Base-by-base conservation (phyloP, 2,888 invertebrate species). In the Diadegma fenestrale region DNA sequence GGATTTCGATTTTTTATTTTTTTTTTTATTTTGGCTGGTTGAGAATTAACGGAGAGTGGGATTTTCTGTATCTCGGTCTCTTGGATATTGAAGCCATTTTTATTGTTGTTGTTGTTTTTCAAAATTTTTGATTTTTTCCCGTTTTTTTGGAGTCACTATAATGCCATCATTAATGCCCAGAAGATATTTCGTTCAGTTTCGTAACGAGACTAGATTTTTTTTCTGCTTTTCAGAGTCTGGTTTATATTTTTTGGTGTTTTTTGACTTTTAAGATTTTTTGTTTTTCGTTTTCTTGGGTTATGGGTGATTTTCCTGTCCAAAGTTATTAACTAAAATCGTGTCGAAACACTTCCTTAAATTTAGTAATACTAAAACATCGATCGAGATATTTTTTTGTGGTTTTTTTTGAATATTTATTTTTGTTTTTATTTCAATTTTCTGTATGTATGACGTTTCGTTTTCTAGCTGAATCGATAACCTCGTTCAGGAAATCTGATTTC, bases 91-190 rank as follows among this genome's bases (percentile, higher is more conserved):
- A 37, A 37, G 37, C 37, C 10, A 51, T 26, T 33, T 73, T 66
- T 66, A 37, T 19, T 33, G 45, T 58, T 75, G 58, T 22, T 54
- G 22, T 22, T 10, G 37, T 14, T 63, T 41, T 58, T 76, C 19
- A n/a, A 17, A 7, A 33, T 64, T 54, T 17, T 14, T 17, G 7
- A 30, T 61, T 45, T 79, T 61, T 45, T 41, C 41, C 17, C 22
- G 63, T 63, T 17, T 22, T 45, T 76, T 80, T 41, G 33, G 45
- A 48, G 33, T 80, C 45, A 19, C 41, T n/a, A 51, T 84, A 84
- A 84, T 80, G 80, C 84, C 76, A 66, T 80, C 72, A 22, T 26
- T 80, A 84, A 84, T 84, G 80, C 80, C 84, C 84, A 80, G 41
- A 84, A 51, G 41, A 37, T 76, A 22, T 82, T 76, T 54, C 17